These are phyloP conservation scores for Blennius ocellaris DNA, from an alignment of 2,113 vertebrate species.

Conservation along the genomic window DNA sequence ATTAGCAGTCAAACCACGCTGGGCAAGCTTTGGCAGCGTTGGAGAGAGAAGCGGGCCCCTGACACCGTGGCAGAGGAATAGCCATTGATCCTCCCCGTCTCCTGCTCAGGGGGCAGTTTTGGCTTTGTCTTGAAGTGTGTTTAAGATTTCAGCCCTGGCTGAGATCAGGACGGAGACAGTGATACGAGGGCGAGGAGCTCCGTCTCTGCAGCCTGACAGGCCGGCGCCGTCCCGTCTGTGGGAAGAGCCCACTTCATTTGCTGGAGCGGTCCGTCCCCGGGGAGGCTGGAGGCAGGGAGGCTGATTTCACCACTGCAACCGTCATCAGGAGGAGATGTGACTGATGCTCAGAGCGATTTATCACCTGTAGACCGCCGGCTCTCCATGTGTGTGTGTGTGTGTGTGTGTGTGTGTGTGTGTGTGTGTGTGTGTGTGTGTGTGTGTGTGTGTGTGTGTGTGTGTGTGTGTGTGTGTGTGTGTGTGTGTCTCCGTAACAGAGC, in stretches of 20 bases:
- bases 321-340: constrained; percentile 5
- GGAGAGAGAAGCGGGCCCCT: constrained; percentile 13
- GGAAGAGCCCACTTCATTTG: constrained; percentile 45
- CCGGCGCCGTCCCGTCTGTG: constrained; percentile 13
- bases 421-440: no score
- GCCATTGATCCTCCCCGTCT: neutral
- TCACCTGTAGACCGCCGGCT: neutral
- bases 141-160: constrained; percentile 19
- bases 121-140: constrained; percentile 8
- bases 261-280: constrained; percentile 13
- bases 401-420: no score
- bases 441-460: no score
- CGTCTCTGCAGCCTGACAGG: constrained; percentile 31
- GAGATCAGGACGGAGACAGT: constrained; percentile 23
- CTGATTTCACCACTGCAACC: constrained; percentile 19
- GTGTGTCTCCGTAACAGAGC: no score
- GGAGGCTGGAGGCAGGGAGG: neutral
- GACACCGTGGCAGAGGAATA: neutral
- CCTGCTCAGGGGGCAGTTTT: constrained; percentile 21
- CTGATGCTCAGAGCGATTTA: neutral
- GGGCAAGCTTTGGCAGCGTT: neutral
- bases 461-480: no score
- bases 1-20: constrained; percentile 10
- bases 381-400: no score
- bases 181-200: constrained; percentile 12